A percentile compares a stretch with the other conserved stretches of the same genome.
phyloP scores from a whole-genome alignment of 2,797 vertebrate genomes.

The Tamandua tetradactyla region DNA sequence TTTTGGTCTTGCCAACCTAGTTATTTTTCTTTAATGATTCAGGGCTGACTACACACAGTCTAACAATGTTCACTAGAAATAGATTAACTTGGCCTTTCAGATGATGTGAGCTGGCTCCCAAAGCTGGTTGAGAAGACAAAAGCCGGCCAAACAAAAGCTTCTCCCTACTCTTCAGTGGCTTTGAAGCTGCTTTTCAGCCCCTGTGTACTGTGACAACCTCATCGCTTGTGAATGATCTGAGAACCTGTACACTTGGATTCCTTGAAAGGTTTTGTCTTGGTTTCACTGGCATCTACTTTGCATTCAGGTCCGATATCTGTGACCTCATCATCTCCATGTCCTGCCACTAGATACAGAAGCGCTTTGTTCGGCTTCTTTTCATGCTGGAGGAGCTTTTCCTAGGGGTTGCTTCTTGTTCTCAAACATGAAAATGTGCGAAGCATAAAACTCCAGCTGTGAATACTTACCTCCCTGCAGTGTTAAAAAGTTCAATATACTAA shows the following conservation, averaged over 20 bases:
- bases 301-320: slow-evolving; percentile 81
- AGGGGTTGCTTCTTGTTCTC: slow-evolving; percentile 86
- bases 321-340: slow-evolving; percentile 83
- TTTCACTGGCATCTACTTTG: slow-evolving; percentile 81
- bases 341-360: slow-evolving; percentile 83
- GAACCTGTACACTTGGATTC: slow-evolving; percentile 69
- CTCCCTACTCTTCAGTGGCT: slow-evolving; percentile 61
- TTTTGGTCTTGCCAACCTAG: slow-evolving; percentile 9
- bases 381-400: slow-evolving; percentile 81
- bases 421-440: slow-evolving; percentile 91
- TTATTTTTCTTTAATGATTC: slow-evolving; percentile 73
- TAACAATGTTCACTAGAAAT: slow-evolving; percentile 65
- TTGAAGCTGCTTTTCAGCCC: slow-evolving; percentile 70
- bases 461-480: slow-evolving; percentile 90
- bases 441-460: slow-evolving; percentile 91
- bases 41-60: slow-evolving; percentile 49
- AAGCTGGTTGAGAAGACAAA: slow-evolving; percentile 60
- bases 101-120: slow-evolving; percentile 63
- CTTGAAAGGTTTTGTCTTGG: slow-evolving; percentile 77
- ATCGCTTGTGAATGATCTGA: slow-evolving; percentile 69
- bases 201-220: slow-evolving; percentile 67
- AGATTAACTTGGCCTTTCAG: slow-evolving; percentile 72
- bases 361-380: slow-evolving; percentile 86
- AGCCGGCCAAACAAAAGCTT: slow-evolving; percentile 54
- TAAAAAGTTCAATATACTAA: slow-evolving; percentile 91